Evolutionary conservation across 2,888 invertebrate genomes (phyloP).

Genomic region (Pandemis cinnamomeana): DNA sequence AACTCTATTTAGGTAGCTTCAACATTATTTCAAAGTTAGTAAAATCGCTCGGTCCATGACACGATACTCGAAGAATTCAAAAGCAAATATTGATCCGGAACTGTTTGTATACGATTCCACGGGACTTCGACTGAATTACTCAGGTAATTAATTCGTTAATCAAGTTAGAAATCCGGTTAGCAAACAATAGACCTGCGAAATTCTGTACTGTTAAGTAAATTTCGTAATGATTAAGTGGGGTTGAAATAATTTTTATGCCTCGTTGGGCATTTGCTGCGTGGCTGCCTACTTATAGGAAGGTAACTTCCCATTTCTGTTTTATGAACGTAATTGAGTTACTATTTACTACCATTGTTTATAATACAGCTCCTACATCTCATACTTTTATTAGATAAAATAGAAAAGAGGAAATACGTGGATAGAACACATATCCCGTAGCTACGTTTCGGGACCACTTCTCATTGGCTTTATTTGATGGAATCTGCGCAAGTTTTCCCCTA

Average conservation of each 20-base stretch:
- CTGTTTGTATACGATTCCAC: slow-evolving; percentile 60
- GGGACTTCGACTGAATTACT: slow-evolving; percentile 56
- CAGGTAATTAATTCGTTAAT: slow-evolving; percentile 66
- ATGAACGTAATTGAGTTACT: slow-evolving; percentile 36
- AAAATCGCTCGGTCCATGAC: background rate
- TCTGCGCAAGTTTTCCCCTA: slow-evolving; percentile 59
- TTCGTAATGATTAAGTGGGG: slow-evolving; percentile 42
- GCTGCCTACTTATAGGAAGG: slow-evolving; percentile 7
- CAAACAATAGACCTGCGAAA: slow-evolving; percentile 59
- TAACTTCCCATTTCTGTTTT: slow-evolving; percentile 20
- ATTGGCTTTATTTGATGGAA: slow-evolving; percentile 51
- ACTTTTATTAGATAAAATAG: slow-evolving; percentile 40
- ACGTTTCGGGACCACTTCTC: slow-evolving; percentile 43
- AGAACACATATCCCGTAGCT: slow-evolving; percentile 32
- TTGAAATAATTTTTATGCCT: slow-evolving; percentile 51
- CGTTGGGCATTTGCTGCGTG: slow-evolving; percentile 45
- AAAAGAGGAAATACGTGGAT: slow-evolving; percentile 37
- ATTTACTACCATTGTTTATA: slow-evolving; percentile 40
- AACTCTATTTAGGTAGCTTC: background rate
- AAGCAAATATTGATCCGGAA: slow-evolving; percentile 51
- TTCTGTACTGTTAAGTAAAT: slow-evolving; percentile 50
- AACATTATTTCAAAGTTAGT: background rate
- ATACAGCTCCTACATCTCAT: slow-evolving; percentile 31
- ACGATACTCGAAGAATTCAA: background rate
- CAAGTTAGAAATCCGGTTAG: slow-evolving; percentile 63